Base-by-base conservation (phyloP, 2,888 invertebrate genomes). In the Machimus atricapillus region DNA sequence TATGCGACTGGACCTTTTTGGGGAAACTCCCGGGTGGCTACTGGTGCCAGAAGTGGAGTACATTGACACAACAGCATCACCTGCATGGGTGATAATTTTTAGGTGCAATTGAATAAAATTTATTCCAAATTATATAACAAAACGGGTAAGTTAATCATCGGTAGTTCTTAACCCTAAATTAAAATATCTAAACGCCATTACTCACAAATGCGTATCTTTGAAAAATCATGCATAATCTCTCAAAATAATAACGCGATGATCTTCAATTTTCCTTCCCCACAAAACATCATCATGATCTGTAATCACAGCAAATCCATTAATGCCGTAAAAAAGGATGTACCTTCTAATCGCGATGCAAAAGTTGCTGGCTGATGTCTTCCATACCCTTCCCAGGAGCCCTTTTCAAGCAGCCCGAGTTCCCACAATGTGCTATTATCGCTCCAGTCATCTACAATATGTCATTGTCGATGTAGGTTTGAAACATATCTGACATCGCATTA, bases 401-500 rank as follows among this genome's bases (percentile, higher is more conserved):
- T 56, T 81, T 81, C 23, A 81, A 56, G 34, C 56, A 52, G n/a
- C 52, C 52, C 56, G 14, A 16, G 81, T 81, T 81, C 81, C 56
- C 81, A 81, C 81, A 81, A 56, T 81, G 52, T 40, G 27, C 56
- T 81, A 81, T 66, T 81, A 81, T 81, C 81, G 46, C 46, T 46
- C 27, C 27, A 31, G 56, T 46, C 37, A 81, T 81, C 81, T 81
- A 56, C 43, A 52, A 81, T 81, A 81, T 81, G 81, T 81, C 81
- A 81, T 81, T 81, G 81, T 81, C 81, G 81, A 81, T 56, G 81
- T 81, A 81, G 52, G 52, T 81, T 81, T 52, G 81, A 81, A 81
- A 81, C 81, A 81, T 52, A 73, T 76, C 76, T 87, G 87, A 87
- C 87, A 87, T 87, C 76, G 52, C 74, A 87, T 87, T 87, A 87